These are phyloP conservation scores for Trogon melanurus DNA, from an alignment of 2,113 vertebrate genomes.

Conservation along the genomic window DNA sequence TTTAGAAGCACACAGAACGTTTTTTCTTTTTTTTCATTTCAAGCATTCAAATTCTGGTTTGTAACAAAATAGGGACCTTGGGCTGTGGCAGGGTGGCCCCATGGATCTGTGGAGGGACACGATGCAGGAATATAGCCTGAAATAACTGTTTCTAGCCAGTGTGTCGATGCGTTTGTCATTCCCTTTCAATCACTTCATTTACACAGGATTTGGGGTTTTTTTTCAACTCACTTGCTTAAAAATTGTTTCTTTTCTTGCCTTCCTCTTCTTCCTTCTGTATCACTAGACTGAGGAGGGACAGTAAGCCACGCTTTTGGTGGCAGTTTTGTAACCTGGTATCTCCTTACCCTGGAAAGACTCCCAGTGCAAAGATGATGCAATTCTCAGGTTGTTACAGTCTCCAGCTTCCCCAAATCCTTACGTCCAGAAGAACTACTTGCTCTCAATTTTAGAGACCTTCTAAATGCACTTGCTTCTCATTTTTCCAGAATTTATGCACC, in stretches of 20 bases:
- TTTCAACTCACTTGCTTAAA: not conserved
- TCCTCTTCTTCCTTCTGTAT: not conserved
- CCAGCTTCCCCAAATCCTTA: not conserved
- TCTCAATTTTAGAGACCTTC: not conserved
- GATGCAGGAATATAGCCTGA: not conserved
- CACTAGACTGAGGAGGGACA: not conserved
- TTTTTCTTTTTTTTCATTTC: not conserved
- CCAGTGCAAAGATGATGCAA: rapidly evolving
- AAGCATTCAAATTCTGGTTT: not conserved
- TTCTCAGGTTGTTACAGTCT: not conserved
- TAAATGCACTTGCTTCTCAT: not conserved
- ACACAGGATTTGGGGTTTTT: not conserved
- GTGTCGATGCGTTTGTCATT: not conserved
- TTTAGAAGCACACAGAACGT: not conserved
- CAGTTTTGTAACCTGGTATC: not conserved
- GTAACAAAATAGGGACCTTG: not conserved
- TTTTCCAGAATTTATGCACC: not conserved
- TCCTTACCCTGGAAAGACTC: not conserved
- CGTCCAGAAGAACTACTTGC: not conserved
- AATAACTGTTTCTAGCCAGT: not conserved
- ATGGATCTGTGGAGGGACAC: too few relatives aligned
- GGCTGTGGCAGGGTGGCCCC: too few relatives aligned
- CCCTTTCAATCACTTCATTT: not conserved
- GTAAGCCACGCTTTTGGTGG: not conserved
- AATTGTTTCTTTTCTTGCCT: not conserved